A percentile compares a stretch with the other conserved stretches of the same genome.
These are phyloP conservation scores for Noctua janthe DNA, from an alignment of 2,888 invertebrate species.

Conservation along the genomic window DNA sequence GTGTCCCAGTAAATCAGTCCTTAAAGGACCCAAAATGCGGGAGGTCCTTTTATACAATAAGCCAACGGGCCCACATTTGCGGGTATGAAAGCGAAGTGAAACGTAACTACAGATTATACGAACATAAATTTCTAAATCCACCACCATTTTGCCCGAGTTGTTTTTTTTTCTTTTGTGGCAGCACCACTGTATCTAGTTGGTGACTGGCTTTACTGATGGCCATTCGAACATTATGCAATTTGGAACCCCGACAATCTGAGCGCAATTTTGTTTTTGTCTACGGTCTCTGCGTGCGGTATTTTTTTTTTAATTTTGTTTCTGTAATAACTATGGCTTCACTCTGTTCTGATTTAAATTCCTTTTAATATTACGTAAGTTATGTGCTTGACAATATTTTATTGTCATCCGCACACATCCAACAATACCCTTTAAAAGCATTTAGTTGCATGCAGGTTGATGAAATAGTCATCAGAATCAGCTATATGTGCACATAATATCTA, in stretches of 20 bases:
- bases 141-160: conserved; percentile 66
- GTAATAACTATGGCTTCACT: conserved; percentile 1
- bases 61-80: conserved; percentile 72
- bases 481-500: background rate
- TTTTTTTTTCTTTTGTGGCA: conserved; percentile 64
- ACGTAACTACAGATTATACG: conserved; percentile 76
- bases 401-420: background rate
- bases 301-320: conserved; percentile 38
- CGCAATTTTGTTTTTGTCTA: conserved; percentile 35
- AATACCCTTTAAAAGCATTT: background rate
- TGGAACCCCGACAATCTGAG: conserved; percentile 30
- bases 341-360: background rate
- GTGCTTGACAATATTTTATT: background rate
- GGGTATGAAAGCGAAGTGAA: conserved; percentile 71
- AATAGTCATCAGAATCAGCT: background rate
- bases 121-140: conserved; percentile 76
- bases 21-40: conserved; percentile 73
- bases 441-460: background rate
- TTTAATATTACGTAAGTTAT: background rate
- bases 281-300: conserved; percentile 8
- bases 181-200: conserved; percentile 49
- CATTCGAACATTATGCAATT: conserved; percentile 48
- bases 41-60: conserved; percentile 72
- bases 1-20: conserved; percentile 71
- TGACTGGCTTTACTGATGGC: conserved; percentile 44